A percentile compares a stretch with the other conserved stretches of the same genome.
Evolutionary conservation across 2,113 vertebrate genomes (phyloP).

Genomic region (Otis tarda): DNA sequence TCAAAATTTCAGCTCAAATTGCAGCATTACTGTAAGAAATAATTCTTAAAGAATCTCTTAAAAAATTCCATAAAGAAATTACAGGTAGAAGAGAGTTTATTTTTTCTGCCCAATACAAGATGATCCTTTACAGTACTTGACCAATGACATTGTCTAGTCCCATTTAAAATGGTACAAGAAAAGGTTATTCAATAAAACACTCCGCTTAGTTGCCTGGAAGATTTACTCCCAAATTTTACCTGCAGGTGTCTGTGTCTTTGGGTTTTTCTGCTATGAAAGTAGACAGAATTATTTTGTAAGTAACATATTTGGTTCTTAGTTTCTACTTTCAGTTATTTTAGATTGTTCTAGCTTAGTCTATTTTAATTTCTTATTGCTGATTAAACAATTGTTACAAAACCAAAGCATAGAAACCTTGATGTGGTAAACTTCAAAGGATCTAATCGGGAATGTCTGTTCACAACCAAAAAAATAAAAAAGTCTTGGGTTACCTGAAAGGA

Average conservation of each 20-base stretch:
- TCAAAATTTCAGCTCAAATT: not conserved
- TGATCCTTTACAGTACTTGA: not conserved
- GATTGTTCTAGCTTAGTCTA: not conserved
- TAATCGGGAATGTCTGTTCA: not conserved
- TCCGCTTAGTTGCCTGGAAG: not conserved
- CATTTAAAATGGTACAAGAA: not conserved
- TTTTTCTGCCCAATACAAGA: not conserved
- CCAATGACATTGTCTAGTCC: not conserved
- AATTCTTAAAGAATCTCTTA: not conserved
- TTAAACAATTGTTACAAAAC: not conserved
- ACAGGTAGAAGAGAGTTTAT: not conserved
- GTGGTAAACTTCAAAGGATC: not conserved
- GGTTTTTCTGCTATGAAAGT: not conserved
- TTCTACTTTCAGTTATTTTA: not conserved
- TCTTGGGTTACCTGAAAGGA: constrained; percentile 28
- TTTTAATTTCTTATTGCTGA: not conserved
- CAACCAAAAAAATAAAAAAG: not conserved
- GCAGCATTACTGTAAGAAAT: not conserved
- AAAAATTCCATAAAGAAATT: not conserved
- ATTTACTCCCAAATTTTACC: not conserved
- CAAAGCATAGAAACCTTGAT: not conserved
- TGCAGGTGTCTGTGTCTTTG: not conserved
- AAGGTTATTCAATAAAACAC: not conserved
- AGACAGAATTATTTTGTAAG: not conserved
- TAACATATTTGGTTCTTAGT: not conserved